Base-by-base conservation (phyloP, 2,888 invertebrate species). In the Eristalis intricaria region DNA sequence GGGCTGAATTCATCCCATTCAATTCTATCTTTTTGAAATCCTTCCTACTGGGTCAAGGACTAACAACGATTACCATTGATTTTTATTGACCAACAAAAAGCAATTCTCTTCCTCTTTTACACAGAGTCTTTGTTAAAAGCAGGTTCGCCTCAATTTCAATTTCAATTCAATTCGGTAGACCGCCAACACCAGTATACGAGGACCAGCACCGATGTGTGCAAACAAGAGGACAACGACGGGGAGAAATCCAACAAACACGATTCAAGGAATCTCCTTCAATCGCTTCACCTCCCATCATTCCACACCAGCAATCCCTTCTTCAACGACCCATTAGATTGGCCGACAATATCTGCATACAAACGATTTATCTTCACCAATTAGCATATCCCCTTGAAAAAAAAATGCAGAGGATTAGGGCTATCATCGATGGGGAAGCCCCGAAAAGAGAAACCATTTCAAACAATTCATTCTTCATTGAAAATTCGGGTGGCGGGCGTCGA, bases 361-460 rank as follows among this genome's bases (percentile, higher is more conserved):
- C 86, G 86, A 86, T 86, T 86, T 86, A 86, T 86, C 83, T 75
- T 83, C 75, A 71, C 84, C 87, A 87, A 87, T 87, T 87, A 87
- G 79, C 84, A 87, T 87, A 87, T 76, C 63, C 79, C 43, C 65
- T 74, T 61, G 60, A 74, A 78, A 80, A 78, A 80, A 32, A 60
- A 84, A 68, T 87, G 79, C 87, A 76, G 50, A 73, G 84, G 87
- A 87, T 84, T 87, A 80, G 38, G 84, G 87, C 75, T 84, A 87
- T 84, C 87, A 83, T 76, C 87, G 83, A 66, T 58, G 68, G 64
- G 43, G 74, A 70, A 74, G 40, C 22, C 35, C 23, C 23, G 13
- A 38, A 40, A 83, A 70, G 23, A 74, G 73, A 86, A 77, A 69
- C 69, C 81, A 74, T 70, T 78, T 74, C 70, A 64, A 82, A 86